Conservation (phyloP, 1,140 invertebrate species). For the Vanessa tameamea region DNA sequence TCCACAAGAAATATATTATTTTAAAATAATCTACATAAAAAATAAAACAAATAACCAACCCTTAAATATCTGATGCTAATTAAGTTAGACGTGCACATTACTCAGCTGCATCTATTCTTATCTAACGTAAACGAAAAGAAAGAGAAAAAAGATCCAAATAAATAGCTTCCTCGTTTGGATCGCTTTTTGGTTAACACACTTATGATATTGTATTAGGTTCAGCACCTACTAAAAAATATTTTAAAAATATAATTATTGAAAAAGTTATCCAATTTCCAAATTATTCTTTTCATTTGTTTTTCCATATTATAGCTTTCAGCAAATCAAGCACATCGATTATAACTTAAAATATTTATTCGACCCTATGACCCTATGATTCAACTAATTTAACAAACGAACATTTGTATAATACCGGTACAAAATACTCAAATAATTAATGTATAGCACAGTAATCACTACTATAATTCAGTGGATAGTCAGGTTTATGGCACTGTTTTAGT, state of each 20-base stretch:
- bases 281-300: too few relatives aligned
- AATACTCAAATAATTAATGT: background rate
- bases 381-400: too few relatives aligned
- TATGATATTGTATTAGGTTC: constrained; percentile 46
- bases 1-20: too few relatives aligned
- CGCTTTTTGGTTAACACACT: constrained; percentile 48
- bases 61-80: constrained; percentile 68
- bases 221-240: background rate
- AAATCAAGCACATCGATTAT: too few relatives aligned
- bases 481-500: constrained; percentile 12
- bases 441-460: background rate
- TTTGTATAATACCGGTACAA: background rate
- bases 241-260: background rate
- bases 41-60: constrained; percentile 6
- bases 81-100: constrained; percentile 67
- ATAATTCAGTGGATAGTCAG: background rate
- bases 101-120: constrained; percentile 51
- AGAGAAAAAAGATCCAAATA: constrained; percentile 52
- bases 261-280: background rate
- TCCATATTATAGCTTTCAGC: too few relatives aligned
- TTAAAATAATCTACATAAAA: too few relatives aligned
- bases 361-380: too few relatives aligned
- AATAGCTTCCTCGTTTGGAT: constrained; percentile 61
- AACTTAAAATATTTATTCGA: too few relatives aligned
- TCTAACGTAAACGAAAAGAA: constrained; percentile 43